Base-by-base conservation (phyloP, 2,888 invertebrate species). In the Patella depressa region DNA sequence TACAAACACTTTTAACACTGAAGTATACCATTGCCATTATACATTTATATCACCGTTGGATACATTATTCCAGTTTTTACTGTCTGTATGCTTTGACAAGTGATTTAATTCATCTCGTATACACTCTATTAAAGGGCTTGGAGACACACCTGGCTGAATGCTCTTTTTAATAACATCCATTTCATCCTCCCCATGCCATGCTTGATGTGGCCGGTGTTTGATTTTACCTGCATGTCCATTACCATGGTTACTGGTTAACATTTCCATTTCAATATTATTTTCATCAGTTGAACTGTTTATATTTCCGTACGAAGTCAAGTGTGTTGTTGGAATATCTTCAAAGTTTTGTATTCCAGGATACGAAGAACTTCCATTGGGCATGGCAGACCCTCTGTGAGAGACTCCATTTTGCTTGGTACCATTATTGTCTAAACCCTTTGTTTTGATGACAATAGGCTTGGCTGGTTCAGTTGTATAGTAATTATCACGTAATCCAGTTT, bases 401-500 rank as follows among this genome's bases (percentile, higher is more conserved):
- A 45, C 9, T 29, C 29, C 34, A 17, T 55, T 24, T 34, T 29
- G n/a, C n/a, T 53, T 71, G 5, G 24, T n/a, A 53, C 29, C n/a
- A 1, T 17, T 54, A 55, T 54, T n/a, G 53, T 77, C 72, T 19
- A 79, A 54, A 29, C 78, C 78, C 53, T 76, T 77, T 15, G 81
- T 81, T 73, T 80, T 80, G 53, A 85, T 80, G 54, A 84, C 79
- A 17, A 84, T 82, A n/a, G 85, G 85, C 65, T 83, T 82, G n/a
- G 79, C 82, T 15, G 83, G 80, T 34, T 82, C 81, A 17, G 80
- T 79, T n/a, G 82, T 74, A 55, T 77, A 79, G 77, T 76, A 79
- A 73, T 73, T 79, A 17, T 79, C 70, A 19, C 73, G 75, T 34
- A 73, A 69, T 12, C 24, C 55, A 54, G 78, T 79, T 54, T 19